phyloP scores from a whole-genome alignment of 2,113 vertebrate species.

The Macaca fascicularis region T2T-MFA8v1.1 NC_088379.1:107110501-107111000 shows the following conservation, averaged over 20 bases:
- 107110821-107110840: not conserved
- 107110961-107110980: not conserved
- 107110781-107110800: not conserved
- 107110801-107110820: not conserved
- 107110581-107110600: not conserved
- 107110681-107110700: not conserved
- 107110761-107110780: not conserved
- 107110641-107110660: not conserved
- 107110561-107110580: not conserved
- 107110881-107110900: not conserved
- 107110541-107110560: not conserved
- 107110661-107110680: not conserved
- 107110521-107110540: not conserved
- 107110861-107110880: not conserved
- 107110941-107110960: not conserved
- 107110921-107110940: not conserved
- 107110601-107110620: not conserved
- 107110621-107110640: not conserved
- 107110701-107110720: not conserved
- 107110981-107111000: not conserved
- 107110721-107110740: not conserved
- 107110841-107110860: not conserved
- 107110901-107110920: not conserved
- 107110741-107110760: not conserved
- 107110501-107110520: not conserved